Percentiles rank a stretch among this genome's conserved stretches.
Conservation (phyloP, 1,140 invertebrate genomes). For the Apocrypta bakeri region DNA sequence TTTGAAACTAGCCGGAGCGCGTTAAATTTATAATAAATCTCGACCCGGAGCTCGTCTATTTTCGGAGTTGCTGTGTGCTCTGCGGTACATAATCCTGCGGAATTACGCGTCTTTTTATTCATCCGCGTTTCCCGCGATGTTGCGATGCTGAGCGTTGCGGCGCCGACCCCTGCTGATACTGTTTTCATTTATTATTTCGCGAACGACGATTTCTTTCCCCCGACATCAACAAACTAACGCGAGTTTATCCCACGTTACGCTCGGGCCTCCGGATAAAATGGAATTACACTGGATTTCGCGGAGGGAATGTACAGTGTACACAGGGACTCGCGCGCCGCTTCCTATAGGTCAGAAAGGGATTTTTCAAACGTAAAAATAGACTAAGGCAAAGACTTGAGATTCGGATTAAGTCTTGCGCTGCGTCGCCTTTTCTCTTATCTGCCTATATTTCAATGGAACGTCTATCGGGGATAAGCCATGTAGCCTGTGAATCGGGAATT, state of each 20-base stretch:
- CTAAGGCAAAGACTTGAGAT: no score
- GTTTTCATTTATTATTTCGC: conserved; percentile 17
- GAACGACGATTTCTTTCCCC: conserved; percentile 14
- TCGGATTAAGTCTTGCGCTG: no score
- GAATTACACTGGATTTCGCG: conserved; percentile 5
- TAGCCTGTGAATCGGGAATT: no score
- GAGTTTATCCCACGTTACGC: background rate
- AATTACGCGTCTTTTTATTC: conserved; percentile 30
- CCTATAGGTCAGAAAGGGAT: background rate
- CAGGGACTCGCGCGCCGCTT: background rate
- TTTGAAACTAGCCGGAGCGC: background rate
- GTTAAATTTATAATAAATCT: conserved; percentile 12
- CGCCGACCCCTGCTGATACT: background rate
- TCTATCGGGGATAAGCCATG: no score
- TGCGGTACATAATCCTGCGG: background rate
- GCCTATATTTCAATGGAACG: no score
- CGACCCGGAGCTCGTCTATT: background rate
- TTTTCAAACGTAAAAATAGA: no score
- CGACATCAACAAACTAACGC: background rate
- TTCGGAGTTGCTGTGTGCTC: background rate
- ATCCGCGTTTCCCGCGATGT: background rate
- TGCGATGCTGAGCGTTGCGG: no score
- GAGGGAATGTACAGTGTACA: background rate
- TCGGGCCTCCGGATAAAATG: background rate
- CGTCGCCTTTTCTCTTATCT: no score